Conservation (phyloP, 2,888 invertebrate genomes). For the Apoda limacodes region DNA sequence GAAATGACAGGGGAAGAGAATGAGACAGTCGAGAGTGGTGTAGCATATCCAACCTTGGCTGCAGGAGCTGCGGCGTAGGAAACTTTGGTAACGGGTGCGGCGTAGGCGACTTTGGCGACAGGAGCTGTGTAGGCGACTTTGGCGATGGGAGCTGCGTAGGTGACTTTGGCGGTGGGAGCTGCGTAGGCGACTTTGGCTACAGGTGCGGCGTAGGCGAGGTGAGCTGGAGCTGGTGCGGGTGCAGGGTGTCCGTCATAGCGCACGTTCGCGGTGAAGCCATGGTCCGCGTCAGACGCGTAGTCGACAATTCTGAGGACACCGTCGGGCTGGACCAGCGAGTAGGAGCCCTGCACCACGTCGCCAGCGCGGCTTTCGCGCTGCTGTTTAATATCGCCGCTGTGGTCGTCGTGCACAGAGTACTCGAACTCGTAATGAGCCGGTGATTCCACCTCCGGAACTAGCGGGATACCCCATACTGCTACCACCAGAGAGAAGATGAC, state of each 20-base stretch:
- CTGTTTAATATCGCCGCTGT: slow-evolving; percentile 56
- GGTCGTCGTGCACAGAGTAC: slow-evolving; percentile 54
- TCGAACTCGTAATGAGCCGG: slow-evolving; percentile 55
- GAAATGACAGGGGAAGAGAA: slow-evolving; percentile 49
- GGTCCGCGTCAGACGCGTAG: slow-evolving; percentile 49
- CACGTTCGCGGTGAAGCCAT: slow-evolving; percentile 59
- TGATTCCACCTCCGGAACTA: slow-evolving; percentile 39
- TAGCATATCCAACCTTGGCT: too few species aligned
- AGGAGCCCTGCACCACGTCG: slow-evolving; percentile 53
- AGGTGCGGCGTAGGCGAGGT: slow-evolving; percentile 20
- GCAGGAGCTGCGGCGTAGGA: slow-evolving; percentile 22
- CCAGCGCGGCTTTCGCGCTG: slow-evolving; percentile 55
- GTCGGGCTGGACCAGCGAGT: slow-evolving; percentile 61
- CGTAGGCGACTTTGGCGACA: slow-evolving; percentile 26
- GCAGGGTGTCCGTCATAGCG: slow-evolving; percentile 51
- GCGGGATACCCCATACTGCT: too few species aligned
- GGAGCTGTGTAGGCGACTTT: too few species aligned
- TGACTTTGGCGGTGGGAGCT: slow-evolving; percentile 27
- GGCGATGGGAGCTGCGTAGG: slow-evolving; percentile 30
- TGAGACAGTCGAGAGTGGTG: slow-evolving; percentile 36
- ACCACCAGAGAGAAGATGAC: too few species aligned
- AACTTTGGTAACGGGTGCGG: slow-evolving; percentile 16
- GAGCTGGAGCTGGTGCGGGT: slow-evolving; percentile 21
- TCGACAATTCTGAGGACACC: slow-evolving; percentile 56
- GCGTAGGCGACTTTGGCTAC: slow-evolving; percentile 28